These are phyloP conservation scores for Pollachius pollachius DNA, from an alignment of 2,113 vertebrate genomes.

Conservation along the genomic window DNA sequence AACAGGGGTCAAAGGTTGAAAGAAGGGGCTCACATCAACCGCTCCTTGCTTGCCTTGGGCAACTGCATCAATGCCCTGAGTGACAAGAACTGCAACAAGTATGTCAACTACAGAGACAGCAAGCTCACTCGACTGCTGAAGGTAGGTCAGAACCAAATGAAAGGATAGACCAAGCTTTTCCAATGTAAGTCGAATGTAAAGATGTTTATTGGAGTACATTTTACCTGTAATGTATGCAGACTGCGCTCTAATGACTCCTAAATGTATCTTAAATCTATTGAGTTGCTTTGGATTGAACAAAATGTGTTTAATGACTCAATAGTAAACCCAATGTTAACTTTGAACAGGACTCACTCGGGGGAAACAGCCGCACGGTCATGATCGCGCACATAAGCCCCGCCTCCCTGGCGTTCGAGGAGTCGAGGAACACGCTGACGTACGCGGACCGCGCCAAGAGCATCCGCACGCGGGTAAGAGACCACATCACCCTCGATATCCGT, in stretches of 20 bases:
- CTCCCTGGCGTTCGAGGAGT: slow-evolving; percentile 87
- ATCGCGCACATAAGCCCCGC: slow-evolving; percentile 93
- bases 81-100: slow-evolving; percentile 78
- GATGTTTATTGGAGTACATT: neutral
- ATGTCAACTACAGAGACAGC: slow-evolving; percentile 92
- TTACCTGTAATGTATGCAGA: neutral
- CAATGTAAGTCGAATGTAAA: neutral
- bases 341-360: slow-evolving; percentile 84
- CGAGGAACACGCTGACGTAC: slow-evolving; percentile 86
- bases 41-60: slow-evolving; percentile 88
- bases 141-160: slow-evolving; percentile 60
- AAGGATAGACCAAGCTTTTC: too few species aligned
- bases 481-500: neutral
- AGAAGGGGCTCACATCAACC: slow-evolving; percentile 93
- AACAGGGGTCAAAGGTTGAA: slow-evolving; percentile 90
- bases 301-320: too few species aligned
- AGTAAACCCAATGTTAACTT: too few species aligned
- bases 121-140: slow-evolving; percentile 91
- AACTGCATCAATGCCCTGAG: slow-evolving; percentile 95
- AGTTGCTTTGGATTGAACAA: too few species aligned
- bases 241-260: too few species aligned
- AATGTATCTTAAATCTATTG: too few species aligned
- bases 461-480: slow-evolving; percentile 77
- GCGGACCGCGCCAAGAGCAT: slow-evolving; percentile 91
- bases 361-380: slow-evolving; percentile 91